Evolutionary conservation across 2,888 invertebrate genomes (phyloP).

Genomic region (Pristionchus entomophagus): DNA sequence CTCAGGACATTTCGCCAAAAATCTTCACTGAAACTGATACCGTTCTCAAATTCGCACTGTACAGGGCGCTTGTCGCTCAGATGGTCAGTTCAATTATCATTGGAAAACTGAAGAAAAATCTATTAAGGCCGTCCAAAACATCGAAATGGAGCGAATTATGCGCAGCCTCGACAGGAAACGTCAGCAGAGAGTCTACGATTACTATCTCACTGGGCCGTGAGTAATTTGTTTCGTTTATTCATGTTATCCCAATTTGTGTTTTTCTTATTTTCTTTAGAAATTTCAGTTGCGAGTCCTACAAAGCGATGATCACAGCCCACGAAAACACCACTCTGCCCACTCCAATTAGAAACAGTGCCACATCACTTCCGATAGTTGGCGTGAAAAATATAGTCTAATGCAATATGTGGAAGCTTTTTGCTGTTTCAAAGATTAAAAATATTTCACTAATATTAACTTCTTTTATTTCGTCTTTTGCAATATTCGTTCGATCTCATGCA

Average conservation of each 20-base stretch:
- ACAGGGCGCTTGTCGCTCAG: background rate
- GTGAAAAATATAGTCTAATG: too few relatives aligned
- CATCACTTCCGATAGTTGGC: background rate
- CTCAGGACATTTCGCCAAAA: background rate
- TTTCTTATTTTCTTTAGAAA: background rate
- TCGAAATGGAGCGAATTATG: conserved; percentile 19
- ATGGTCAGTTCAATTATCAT: background rate
- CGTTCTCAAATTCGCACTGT: background rate
- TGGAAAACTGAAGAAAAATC: too few relatives aligned
- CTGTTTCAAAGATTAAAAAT: too few relatives aligned
- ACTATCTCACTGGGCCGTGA: conserved; percentile 1
- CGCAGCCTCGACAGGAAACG: background rate
- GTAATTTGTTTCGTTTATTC: background rate
- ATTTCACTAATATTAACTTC: too few relatives aligned
- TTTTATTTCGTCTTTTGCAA: too few relatives aligned
- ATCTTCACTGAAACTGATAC: background rate
- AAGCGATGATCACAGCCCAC: background rate
- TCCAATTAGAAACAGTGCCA: background rate
- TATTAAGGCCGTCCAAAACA: background rate
- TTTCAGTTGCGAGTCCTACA: background rate
- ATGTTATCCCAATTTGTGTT: background rate
- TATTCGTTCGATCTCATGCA: too few relatives aligned
- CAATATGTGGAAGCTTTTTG: too few relatives aligned
- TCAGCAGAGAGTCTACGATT: background rate
- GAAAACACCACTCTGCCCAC: background rate